phyloP scores from a whole-genome alignment of 2,888 invertebrate species.

The Anthrax anthrax region DNA sequence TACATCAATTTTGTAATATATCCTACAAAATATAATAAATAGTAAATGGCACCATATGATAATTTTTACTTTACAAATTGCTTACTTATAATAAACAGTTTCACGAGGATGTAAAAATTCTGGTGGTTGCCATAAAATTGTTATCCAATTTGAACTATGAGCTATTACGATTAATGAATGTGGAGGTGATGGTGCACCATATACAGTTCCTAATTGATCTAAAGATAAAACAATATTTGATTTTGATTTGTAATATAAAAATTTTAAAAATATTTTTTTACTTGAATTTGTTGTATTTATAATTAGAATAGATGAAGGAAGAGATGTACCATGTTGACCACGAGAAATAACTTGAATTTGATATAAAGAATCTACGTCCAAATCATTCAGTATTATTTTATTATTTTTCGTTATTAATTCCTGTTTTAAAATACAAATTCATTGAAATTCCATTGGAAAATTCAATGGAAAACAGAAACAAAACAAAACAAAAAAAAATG shows the following conservation, averaged over 20 bases:
- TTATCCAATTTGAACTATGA: slow-evolving; percentile 70
- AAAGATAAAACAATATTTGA: background rate
- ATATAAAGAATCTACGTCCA: slow-evolving; percentile 57
- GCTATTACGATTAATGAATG: slow-evolving; percentile 63
- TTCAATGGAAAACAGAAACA: background rate
- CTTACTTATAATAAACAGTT: slow-evolving; percentile 57
- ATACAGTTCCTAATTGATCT: slow-evolving; percentile 32
- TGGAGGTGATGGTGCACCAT: slow-evolving; percentile 65
- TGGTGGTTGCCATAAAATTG: slow-evolving; percentile 73
- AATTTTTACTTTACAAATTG: no score
- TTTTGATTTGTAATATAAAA: no score
- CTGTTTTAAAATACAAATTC: slow-evolving; percentile 33
- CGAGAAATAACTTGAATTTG: slow-evolving; percentile 66
- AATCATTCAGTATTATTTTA: slow-evolving; percentile 41
- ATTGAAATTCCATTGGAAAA: background rate
- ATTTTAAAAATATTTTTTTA: slow-evolving; percentile 16
- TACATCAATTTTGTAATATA: slow-evolving; percentile 54
- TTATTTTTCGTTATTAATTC: slow-evolving; percentile 56
- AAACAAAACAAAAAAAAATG: no score
- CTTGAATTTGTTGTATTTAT: slow-evolving; percentile 51
- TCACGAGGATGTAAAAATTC: slow-evolving; percentile 69
- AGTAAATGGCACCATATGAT: no score
- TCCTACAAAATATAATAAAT: slow-evolving; percentile 31
- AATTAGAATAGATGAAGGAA: slow-evolving; percentile 66
- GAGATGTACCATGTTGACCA: slow-evolving; percentile 63